Evolutionary conservation across 2,888 invertebrate species (phyloP), one percentile per base, ranked within the genome.

Genomic region (Crepidodera aurea): DNA sequence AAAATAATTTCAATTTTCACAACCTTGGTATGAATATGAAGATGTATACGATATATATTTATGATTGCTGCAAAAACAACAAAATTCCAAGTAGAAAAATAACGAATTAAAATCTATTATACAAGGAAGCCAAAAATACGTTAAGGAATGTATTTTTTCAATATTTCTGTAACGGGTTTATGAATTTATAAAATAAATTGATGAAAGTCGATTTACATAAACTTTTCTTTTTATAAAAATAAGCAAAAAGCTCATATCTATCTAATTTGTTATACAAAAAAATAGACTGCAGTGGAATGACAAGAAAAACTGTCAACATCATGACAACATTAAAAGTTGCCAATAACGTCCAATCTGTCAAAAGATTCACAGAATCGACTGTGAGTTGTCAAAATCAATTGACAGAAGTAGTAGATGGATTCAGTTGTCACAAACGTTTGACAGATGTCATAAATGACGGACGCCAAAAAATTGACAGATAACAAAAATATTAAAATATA

Each of bases 1-100:
- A 48, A 48, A 48, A 48, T 27, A 27, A 48, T 27, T 48, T 48
- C 27, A 10, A 48, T 48, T 48, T 48, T 48, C 48, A 48, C 48
- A 48, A 48, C 48, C 48, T 6, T 48, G 15, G 27, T 12, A 27
- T 27, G 27, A 29, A 13, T 8, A 40, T 18, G 40, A 48, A 19
- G 48, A 22, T 22, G 12, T 1, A 16, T 13, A 7, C 3, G 16
- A n/a, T n/a, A 44, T 12, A 44, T 22, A 44, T 22, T 25, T 19
- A 22, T 6, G 7, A 19, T 44, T 5, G 22, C 1, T 34, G 12
- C 34, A 19, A 22, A 22, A 44, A 44, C n/a, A 44, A 22, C 22
- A 22, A 44, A 12, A 12, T 16, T 10, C 5, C 10, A 12, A 22
- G 13, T 44, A 44, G 19, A 44, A 19, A 13, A 25, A 44, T 22